Evolutionary conservation across 1,140 invertebrate species (phyloP), one percentile per base, ranked within the genome.

Genomic region (Venustaconcha ellipsiformis): DNA sequence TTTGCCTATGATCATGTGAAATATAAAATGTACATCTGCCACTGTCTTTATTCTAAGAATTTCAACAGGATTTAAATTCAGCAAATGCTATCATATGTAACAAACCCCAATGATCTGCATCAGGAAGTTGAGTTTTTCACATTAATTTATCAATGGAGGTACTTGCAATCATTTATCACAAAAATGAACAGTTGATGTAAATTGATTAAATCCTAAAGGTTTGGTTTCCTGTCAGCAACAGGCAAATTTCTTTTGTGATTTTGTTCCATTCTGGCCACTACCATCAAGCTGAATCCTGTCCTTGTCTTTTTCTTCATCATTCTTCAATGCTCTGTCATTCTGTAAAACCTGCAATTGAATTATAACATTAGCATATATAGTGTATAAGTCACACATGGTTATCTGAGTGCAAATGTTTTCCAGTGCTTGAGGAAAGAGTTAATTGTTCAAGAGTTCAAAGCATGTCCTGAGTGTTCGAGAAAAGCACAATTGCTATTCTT

Each of bases 261-360:
- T 75, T 26, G 37, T 48, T 48, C 63, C 67, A 1, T 57, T 48
- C 18, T 57, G 59, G 15, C 37, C 48, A 18, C 18, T 64, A 57
- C 64, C 67, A 56, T 73, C 76, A 60, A 82, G 30, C n/a, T 66
- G 58, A 37, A 79, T 72, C 74, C 67, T 77, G 57, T 79, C 78
- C 13, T 57, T 58, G 23, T 82, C 80, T 59, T 83, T 83, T 48
- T 86, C 81, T 1, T 84, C 81, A 57, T 82, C 83, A 18, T 80
- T 70, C 58, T 81, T 81, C 79, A 87, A 83, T 6, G 80, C 76
- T 65, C 82, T 72, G 66, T 89, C 86, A 78, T 89, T 89, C 76
- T 87, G 80, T 78, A 89, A 77, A 64, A 89, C 88, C 88, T 89
- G 73, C 20, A 82, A 78, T 58, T 23, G 55, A 30, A 72, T 64